phyloP scores from a whole-genome alignment of 1,140 invertebrate species.

The Archegozetes longisetosus region DNA sequence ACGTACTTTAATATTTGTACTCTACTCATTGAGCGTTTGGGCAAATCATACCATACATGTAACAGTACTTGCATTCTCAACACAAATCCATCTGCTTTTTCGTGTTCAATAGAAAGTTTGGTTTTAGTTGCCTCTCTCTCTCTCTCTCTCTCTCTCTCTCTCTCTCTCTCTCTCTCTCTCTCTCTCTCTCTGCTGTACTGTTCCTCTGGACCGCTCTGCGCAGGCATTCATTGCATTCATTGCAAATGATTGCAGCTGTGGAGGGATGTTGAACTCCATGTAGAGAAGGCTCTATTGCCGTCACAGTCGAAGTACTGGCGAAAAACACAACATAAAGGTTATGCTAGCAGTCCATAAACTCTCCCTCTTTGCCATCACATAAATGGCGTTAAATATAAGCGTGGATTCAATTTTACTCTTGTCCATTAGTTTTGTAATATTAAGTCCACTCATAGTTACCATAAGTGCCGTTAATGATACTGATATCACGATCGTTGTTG shows the following conservation, averaged over 20 bases:
- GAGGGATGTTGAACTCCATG: too few species aligned
- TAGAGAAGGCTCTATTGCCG: neutral
- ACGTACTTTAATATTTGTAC: too few species aligned
- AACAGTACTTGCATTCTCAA: too few species aligned
- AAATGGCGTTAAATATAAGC: neutral
- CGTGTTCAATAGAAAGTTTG: neutral
- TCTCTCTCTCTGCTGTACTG: neutral
- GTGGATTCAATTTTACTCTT: neutral
- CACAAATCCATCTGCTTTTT: neutral
- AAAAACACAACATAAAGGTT: neutral
- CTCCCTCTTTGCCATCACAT: neutral
- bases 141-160: conserved; percentile 4
- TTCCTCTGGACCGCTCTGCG: neutral
- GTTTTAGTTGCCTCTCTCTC: neutral
- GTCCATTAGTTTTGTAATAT: neutral
- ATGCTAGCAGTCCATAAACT: neutral
- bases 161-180: neutral
- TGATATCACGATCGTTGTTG: neutral
- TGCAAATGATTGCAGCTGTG: neutral
- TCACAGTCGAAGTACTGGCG: neutral
- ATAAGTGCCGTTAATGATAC: neutral
- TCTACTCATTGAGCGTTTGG: too few species aligned
- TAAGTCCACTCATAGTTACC: neutral
- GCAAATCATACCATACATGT: too few species aligned
- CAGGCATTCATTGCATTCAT: neutral